These are phyloP conservation scores for Sebastes flavidus DNA, from an alignment of 2,797 vertebrate species.

Conservation along the genomic window DNA sequence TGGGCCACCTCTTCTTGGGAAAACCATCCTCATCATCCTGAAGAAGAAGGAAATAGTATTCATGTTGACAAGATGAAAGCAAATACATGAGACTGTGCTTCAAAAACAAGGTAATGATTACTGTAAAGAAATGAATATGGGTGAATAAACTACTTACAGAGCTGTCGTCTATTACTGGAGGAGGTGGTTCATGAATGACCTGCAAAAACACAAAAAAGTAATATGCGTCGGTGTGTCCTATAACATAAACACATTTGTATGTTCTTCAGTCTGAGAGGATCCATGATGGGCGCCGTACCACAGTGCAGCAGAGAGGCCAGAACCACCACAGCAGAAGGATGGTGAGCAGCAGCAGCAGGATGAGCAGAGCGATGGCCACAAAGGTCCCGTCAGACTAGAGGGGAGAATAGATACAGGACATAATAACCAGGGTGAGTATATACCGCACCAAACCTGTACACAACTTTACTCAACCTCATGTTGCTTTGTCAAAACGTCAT, in stretches of 20 bases:
- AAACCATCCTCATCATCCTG: constrained; percentile 95
- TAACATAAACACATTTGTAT: background rate
- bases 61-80: background rate
- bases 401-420: background rate
- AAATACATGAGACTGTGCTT: background rate
- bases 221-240: background rate
- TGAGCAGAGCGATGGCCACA: constrained; percentile 91
- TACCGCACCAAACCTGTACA: background rate
- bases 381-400: constrained; percentile 93
- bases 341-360: constrained; percentile 91
- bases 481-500: background rate
- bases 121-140: background rate
- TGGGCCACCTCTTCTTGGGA: constrained; percentile 97
- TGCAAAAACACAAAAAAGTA: constrained; percentile 63
- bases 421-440: background rate
- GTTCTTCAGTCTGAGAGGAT: background rate
- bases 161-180: constrained; percentile 87
- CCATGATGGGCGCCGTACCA: constrained; percentile 83
- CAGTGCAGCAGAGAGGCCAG: constrained; percentile 98
- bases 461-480: background rate
- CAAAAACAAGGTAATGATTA: background rate
- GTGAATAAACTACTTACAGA: constrained; percentile 83
- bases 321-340: constrained; percentile 96
- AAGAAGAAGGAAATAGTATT: background rate
- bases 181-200: constrained; percentile 94